Percentiles rank a stretch among this genome's conserved stretches.
Evolutionary conservation across 37 sponge, comb jelly and placozoan genomes (phyloP).

Genomic region (Ianthella basta): DNA sequence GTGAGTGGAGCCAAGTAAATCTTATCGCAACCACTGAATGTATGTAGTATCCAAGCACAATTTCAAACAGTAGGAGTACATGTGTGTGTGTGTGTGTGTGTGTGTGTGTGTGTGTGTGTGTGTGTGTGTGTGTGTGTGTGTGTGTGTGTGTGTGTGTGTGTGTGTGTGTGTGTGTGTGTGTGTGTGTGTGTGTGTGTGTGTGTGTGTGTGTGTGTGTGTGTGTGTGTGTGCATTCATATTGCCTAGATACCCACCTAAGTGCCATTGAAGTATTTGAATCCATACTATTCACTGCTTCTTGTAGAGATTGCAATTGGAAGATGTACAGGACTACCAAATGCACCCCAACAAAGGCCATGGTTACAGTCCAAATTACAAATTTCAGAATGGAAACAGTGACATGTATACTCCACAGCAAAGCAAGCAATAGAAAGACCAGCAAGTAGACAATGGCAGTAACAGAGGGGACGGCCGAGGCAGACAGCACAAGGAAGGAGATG

Average conservation of each 20-base stretch:
- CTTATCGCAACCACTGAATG: too few relatives aligned
- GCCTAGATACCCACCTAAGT: too few relatives aligned
- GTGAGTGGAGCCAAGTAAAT: too few relatives aligned
- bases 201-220: too few relatives aligned
- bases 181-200: too few relatives aligned
- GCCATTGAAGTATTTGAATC: too few relatives aligned
- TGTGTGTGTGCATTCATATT: too few relatives aligned
- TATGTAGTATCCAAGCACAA: too few relatives aligned
- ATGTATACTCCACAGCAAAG: conserved; percentile 57
- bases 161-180: too few relatives aligned
- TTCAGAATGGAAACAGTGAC: background rate
- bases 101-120: too few relatives aligned
- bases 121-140: background rate
- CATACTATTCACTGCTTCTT: background rate
- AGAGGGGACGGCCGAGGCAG: conserved; percentile 61
- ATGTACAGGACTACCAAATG: conserved; percentile 77
- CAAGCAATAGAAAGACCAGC: conserved; percentile 43
- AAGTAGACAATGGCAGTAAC: conserved; percentile 58
- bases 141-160: too few relatives aligned
- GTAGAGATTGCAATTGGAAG: conserved; percentile 74
- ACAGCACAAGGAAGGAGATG: conserved; percentile 18
- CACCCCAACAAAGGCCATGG: conserved; percentile 48
- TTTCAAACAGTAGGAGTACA: background rate
- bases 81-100: too few relatives aligned
- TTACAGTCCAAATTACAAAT: conserved; percentile 24